phyloP scores from a whole-genome alignment of 64 coral and sea anemone genomes.

The Montipora efflorescens region DNA sequence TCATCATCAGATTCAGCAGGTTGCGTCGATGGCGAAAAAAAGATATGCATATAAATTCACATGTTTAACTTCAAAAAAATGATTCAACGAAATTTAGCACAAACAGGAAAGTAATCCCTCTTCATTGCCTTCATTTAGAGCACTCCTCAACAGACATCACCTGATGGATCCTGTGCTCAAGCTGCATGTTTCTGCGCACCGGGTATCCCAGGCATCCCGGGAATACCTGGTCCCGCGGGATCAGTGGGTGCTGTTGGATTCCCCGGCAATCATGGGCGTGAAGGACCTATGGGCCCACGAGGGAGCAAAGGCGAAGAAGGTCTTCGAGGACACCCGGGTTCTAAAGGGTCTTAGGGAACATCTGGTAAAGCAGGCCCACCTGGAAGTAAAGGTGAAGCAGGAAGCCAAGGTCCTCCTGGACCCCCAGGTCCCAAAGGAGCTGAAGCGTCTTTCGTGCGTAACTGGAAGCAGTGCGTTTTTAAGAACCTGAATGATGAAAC shows the following conservation, averaged over 20 bases:
- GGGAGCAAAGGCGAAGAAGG: not conserved
- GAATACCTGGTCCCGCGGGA: not conserved
- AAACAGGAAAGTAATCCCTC: not conserved
- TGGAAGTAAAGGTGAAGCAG: not conserved
- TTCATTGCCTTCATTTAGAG: not conserved
- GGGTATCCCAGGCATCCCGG: not conserved
- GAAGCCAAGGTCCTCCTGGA: not conserved
- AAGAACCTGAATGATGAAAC: not conserved
- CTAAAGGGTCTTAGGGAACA: not conserved
- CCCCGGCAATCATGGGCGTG: not conserved
- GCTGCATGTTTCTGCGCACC: not conserved
- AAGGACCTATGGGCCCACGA: conserved; percentile 6
- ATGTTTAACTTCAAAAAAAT: too few relatives aligned
- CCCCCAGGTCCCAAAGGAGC: not conserved
- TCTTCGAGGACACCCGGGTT: not conserved
- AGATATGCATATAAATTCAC: too few relatives aligned
- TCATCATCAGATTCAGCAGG: too few relatives aligned
- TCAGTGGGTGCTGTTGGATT: not conserved
- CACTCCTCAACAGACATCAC: not conserved
- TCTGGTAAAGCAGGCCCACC: not conserved
- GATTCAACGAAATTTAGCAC: too few relatives aligned
- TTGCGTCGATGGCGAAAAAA: too few relatives aligned
- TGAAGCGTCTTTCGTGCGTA: not conserved
- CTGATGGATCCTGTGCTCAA: not conserved
- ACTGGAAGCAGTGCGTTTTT: conserved; percentile 7